Base-by-base conservation (phyloP, 2,113 vertebrate genomes). In the Pantherophis guttatus region DNA sequence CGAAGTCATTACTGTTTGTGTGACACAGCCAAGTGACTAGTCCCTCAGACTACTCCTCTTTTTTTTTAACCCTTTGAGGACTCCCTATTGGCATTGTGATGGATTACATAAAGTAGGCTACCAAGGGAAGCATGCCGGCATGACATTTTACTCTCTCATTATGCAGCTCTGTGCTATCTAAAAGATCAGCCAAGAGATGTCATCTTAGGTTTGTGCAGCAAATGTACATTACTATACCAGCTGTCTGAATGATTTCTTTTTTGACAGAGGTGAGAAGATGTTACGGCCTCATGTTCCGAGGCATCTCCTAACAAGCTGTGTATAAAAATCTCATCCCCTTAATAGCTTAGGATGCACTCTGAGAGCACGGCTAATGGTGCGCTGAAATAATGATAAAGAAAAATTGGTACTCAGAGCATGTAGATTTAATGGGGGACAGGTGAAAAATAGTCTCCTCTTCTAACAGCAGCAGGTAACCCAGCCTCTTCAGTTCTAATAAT, bases 121-220 rank as follows among this genome's bases (percentile, higher is more conserved):
- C 21, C 12, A 58, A 33, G 50, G 39, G 88, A 92, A 48, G 44
- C 58, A 50, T 48, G 23, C 81, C 11, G 26, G 7, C 5, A 44
- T 57, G 75, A 92, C 55, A 48, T 87, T 92, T 92, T 33, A 5
- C 75, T 57, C 57, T 93, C 89, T 94, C 91, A 91, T 94, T 93
- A 92, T 91, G 62, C 86, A 91, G 86, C 62, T 92, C 62, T 88
- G 81, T 55, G 33, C 75, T 94, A 90, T 90, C 90, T 70, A 92
- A 94, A 92, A 92, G 86, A 59, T 88, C 90, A 91, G 94, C 91
- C 91, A 87, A 93, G 93, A 91, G 86, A 94, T 92, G 94, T 93
- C 89, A 91, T 89, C 88, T 92, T 86, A 94, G 91, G 89, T 94
- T 92, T 93, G 59, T 62, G 89, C 86, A 95, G 92, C 90, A 95